Evolutionary conservation across 1,140 invertebrate species (phyloP).

Genomic region (Globodera rostochiensis): DNA sequence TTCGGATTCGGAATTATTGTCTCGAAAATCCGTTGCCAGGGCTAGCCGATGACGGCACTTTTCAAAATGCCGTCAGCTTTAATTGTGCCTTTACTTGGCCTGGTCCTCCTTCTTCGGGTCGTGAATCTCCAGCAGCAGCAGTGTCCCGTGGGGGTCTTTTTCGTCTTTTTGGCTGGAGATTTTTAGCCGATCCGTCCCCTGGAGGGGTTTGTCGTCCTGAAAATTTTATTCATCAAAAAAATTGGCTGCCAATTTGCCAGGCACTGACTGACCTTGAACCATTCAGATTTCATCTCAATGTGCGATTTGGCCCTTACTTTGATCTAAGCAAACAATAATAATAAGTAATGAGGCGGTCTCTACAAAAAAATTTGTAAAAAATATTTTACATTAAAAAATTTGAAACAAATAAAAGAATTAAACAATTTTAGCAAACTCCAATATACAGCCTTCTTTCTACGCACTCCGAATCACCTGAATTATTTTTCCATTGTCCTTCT

Average conservation of each 20-base stretch:
- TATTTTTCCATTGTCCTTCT: slow-evolving; percentile 62
- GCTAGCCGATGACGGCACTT: no score
- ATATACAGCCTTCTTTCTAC: no score
- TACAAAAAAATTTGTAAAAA: no score
- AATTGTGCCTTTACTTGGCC: slow-evolving; percentile 43
- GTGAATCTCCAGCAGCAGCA: slow-evolving; percentile 53
- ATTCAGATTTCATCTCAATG: slow-evolving; percentile 63
- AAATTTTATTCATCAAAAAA: slow-evolving; percentile 21
- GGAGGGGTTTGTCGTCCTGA: slow-evolving; percentile 64
- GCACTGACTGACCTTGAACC: slow-evolving; percentile 52
- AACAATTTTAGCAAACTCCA: not conserved
- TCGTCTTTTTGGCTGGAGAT: slow-evolving; percentile 58
- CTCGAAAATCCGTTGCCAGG: no score
- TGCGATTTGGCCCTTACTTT: slow-evolving; percentile 64
- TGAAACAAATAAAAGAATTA: not conserved
- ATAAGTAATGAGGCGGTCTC: not conserved
- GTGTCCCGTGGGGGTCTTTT: slow-evolving; percentile 50
- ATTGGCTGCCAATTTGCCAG: slow-evolving; percentile 16
- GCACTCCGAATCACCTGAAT: slow-evolving; percentile 15
- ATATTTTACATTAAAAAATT: slow-evolving; percentile 1
- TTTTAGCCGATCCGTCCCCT: slow-evolving; percentile 57
- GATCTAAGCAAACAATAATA: slow-evolving; percentile 35
- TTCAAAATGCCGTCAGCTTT: no score
- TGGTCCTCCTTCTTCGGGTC: slow-evolving; percentile 63
- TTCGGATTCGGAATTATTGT: no score